A percentile compares a stretch with the other conserved stretches of the same genome.
These are phyloP conservation scores for Ivindomyrus marchei DNA, from an alignment of 2,113 vertebrate genomes.

Conservation along the genomic window DNA sequence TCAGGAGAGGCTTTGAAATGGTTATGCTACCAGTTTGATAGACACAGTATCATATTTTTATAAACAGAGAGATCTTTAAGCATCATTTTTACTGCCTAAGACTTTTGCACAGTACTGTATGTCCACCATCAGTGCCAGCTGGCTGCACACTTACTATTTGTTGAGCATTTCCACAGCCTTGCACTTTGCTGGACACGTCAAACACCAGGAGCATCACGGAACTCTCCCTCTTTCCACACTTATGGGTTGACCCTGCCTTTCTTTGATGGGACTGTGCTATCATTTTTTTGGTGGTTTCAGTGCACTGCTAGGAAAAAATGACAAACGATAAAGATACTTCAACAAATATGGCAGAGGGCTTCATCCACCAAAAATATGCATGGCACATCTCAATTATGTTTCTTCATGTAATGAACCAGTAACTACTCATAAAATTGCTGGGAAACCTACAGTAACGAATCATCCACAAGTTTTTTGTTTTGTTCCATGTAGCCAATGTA, in stretches of 20 bases:
- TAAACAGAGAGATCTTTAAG: no score
- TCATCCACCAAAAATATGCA: neutral
- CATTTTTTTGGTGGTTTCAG: neutral
- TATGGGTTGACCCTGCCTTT: neutral
- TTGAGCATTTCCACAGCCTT: neutral
- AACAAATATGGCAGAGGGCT: neutral
- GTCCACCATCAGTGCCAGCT: constrained; percentile 2
- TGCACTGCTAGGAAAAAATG: neutral
- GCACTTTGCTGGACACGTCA: neutral
- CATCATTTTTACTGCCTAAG: no score
- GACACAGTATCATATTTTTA: no score
- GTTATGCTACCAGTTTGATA: no score
- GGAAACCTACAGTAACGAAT: neutral
- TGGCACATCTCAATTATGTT: neutral
- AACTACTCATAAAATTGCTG: neutral
- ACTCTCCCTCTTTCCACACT: neutral
- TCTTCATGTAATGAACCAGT: neutral
- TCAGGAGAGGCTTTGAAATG: no score
- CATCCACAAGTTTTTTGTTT: neutral
- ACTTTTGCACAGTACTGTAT: neutral
- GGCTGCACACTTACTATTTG: neutral
- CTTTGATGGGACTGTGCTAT: neutral
- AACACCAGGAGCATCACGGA: neutral
- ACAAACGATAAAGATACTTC: neutral
- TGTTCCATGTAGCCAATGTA: neutral